phyloP scores from a whole-genome alignment of 2,888 invertebrate genomes.

The Artemia sinica region DNA sequence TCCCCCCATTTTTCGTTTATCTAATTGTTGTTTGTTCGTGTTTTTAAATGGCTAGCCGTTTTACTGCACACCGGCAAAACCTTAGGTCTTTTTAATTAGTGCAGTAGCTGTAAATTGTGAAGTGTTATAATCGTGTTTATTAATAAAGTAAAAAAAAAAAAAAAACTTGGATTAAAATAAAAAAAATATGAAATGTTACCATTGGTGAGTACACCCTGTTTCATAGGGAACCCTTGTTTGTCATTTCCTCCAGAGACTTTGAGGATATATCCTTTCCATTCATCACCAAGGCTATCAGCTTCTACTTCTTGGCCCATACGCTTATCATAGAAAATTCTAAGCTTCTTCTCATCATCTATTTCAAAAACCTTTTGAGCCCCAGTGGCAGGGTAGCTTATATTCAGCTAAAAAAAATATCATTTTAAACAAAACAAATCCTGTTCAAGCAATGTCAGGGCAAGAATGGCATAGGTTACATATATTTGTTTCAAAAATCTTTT shows the following conservation, averaged over 20 bases:
- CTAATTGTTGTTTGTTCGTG: no score
- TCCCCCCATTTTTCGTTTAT: no score
- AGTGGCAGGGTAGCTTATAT: slow-evolving; percentile 94
- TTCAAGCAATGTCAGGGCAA: no score
- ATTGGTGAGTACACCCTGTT: slow-evolving; percentile 92
- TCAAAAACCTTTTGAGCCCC: slow-evolving; percentile 97
- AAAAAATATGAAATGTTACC: slow-evolving; percentile 37
- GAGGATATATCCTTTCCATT: slow-evolving; percentile 97
- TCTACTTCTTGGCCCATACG: slow-evolving; percentile 95
- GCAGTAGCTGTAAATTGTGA: no score
- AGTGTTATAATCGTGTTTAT: no score
- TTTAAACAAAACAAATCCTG: neutral
- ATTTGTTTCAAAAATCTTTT: no score
- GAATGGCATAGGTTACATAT: no score
- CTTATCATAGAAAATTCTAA: slow-evolving; percentile 93
- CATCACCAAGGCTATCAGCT: slow-evolving; percentile 84
- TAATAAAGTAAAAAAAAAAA: no score
- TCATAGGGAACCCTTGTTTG: slow-evolving; percentile 99
- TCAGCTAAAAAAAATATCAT: slow-evolving; percentile 53
- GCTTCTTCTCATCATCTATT: slow-evolving; percentile 92
- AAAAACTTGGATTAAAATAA: no score
- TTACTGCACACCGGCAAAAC: no score
- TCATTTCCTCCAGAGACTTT: slow-evolving; percentile 95
- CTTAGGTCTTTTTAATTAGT: no score
- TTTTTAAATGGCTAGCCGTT: no score